Conservation (phyloP, 2,113 vertebrate genomes). For the Coracopsis vasa region DNA sequence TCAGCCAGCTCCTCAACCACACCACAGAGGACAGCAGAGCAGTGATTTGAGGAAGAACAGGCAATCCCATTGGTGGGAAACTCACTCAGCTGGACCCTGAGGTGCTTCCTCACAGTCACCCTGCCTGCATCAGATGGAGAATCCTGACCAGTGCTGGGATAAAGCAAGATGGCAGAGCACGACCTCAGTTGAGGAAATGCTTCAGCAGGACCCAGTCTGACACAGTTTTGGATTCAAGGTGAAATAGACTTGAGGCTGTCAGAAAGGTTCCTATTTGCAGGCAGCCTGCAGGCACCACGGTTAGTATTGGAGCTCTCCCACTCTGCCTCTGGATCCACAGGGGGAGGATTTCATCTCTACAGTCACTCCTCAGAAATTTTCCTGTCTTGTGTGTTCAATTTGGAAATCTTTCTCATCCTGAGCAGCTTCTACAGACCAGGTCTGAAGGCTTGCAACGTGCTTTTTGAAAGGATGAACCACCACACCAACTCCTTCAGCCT, state of each 20-base stretch:
- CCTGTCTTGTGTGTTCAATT: background rate
- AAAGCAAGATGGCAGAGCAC: background rate
- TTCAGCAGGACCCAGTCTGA: background rate
- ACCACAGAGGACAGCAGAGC: background rate
- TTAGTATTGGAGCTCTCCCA: background rate
- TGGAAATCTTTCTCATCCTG: background rate
- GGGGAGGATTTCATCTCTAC: background rate
- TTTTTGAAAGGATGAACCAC: background rate
- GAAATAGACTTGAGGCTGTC: background rate
- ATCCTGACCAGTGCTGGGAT: background rate
- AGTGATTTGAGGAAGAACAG: background rate
- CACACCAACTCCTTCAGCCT: background rate
- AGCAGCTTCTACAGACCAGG: background rate
- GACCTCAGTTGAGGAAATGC: background rate
- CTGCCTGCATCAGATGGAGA: background rate
- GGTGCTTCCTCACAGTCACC: background rate
- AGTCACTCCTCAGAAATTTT: background rate
- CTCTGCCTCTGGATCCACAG: background rate
- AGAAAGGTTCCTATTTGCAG: background rate
- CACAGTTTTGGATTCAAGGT: background rate
- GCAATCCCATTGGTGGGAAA: background rate
- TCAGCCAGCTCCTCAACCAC: fast-evolving
- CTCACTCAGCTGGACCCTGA: background rate
- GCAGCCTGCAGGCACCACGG: background rate
- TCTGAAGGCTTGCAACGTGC: background rate